Conservation (phyloP, 2,888 invertebrate species). For the Lepidonotus clava region DNA sequence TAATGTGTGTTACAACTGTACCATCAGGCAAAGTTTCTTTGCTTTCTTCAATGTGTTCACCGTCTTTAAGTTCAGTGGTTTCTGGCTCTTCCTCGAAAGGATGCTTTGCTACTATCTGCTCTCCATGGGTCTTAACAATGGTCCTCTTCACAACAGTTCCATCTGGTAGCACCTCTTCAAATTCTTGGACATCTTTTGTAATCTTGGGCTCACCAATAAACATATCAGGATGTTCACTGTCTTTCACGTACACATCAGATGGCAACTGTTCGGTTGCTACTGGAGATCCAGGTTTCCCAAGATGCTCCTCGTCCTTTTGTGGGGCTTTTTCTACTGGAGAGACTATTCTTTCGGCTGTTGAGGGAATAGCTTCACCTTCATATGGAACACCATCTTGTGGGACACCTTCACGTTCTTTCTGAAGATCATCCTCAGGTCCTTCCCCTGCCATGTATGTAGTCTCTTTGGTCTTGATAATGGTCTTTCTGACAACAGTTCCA, state of each 20-base stretch:
- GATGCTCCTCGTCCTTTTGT: neutral
- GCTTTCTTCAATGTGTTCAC: constrained; percentile 10
- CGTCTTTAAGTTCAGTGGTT: neutral
- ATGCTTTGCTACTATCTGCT: constrained; percentile 54
- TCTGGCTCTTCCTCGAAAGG: constrained; percentile 63
- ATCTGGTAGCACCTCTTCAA: constrained; percentile 66
- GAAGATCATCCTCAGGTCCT: neutral
- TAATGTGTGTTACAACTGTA: neutral
- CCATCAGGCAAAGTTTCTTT: constrained; percentile 54
- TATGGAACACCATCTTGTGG: neutral
- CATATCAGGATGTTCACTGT: constrained; percentile 50
- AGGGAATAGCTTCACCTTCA: neutral
- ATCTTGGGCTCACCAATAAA: constrained; percentile 52
- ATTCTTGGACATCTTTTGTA: constrained; percentile 56
- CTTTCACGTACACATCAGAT: neutral
- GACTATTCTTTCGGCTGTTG: neutral
- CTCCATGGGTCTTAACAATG: constrained; percentile 66
- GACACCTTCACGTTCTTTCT: neutral
- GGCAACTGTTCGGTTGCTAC: too few relatives aligned
- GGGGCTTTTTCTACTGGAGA: neutral
- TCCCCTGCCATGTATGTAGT: constrained; percentile 18
- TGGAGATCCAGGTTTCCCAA: too few relatives aligned
- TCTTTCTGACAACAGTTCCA: constrained; percentile 65
- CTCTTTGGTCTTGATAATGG: constrained; percentile 67
- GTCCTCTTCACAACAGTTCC: constrained; percentile 70